phyloP scores from a whole-genome alignment of 2,797 vertebrate species.

The Helicolenus hilgendorfi region DNA sequence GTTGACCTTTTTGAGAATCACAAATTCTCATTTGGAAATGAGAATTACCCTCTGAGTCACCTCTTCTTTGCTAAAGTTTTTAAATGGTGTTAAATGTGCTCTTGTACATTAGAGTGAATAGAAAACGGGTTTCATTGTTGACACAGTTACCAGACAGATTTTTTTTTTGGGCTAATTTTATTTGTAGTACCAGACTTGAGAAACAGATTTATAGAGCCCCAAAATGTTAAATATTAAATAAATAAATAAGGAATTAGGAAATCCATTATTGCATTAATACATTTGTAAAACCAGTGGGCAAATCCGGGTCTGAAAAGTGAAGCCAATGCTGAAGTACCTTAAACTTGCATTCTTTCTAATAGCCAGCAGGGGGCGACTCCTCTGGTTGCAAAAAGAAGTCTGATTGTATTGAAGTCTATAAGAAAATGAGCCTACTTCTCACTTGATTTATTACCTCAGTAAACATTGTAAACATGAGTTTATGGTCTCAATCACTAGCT shows the following conservation, averaged over 20 bases:
- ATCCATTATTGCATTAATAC: neutral
- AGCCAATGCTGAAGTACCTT: too few species aligned
- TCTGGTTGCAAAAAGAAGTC: too few species aligned
- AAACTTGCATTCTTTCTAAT: too few species aligned
- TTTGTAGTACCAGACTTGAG: neutral
- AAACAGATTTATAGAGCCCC: neutral
- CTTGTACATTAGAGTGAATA: neutral
- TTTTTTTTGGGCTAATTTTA: neutral
- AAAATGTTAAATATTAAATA: neutral
- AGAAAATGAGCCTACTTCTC: too few species aligned
- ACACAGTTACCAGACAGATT: neutral
- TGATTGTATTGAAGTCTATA: too few species aligned
- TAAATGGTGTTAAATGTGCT: constrained; percentile 10
- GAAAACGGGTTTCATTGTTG: neutral
- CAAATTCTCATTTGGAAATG: constrained; percentile 13
- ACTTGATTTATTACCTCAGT: too few species aligned
- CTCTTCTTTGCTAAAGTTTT: constrained; percentile 5
- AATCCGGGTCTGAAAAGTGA: too few species aligned
- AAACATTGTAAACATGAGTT: too few species aligned
- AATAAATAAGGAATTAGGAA: neutral
- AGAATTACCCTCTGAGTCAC: constrained; percentile 22
- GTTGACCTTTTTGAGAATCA: constrained; percentile 38
- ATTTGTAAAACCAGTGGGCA: neutral
- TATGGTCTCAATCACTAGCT: too few species aligned
- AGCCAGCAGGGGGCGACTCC: too few species aligned